Evolutionary conservation across 2,113 vertebrate genomes (phyloP).

Genomic region (Rhadina sibilatrix): DNA sequence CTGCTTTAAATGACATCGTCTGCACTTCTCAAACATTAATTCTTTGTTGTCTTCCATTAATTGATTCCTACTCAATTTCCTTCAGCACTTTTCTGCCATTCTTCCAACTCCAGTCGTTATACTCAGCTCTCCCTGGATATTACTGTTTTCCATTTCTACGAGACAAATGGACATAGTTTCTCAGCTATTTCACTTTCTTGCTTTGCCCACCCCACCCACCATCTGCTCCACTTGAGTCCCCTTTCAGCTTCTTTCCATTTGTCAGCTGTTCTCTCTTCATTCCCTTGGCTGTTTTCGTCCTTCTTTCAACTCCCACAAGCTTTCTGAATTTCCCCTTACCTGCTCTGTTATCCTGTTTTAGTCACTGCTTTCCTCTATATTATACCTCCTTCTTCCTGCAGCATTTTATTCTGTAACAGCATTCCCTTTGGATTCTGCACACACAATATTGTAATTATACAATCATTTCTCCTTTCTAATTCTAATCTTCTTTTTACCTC

Average conservation of each 20-base stretch:
- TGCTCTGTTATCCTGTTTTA: neutral
- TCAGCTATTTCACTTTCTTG: neutral
- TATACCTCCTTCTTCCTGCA: constrained; percentile 21
- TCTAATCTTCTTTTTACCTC: neutral
- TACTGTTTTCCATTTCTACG: neutral
- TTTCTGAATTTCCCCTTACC: constrained; percentile 18
- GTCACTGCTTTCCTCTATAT: neutral
- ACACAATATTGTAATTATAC: neutral
- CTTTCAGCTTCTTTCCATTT: neutral
- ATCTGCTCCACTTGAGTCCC: neutral
- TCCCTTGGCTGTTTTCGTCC: constrained; percentile 14
- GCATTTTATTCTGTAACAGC: neutral
- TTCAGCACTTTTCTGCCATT: neutral
- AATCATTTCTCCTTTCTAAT: constrained; percentile 14
- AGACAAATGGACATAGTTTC: too few species aligned
- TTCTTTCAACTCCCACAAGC: constrained; percentile 4
- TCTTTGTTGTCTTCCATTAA: neutral
- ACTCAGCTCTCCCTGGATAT: neutral
- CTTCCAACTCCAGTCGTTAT: neutral
- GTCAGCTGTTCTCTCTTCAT: neutral
- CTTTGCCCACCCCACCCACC: neutral
- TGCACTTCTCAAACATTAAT: neutral
- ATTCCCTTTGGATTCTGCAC: neutral
- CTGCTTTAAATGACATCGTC: neutral
- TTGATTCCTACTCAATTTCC: neutral